phyloP scores from a whole-genome alignment of 2,113 vertebrate genomes.

The Archocentrus centrarchus region DNA sequence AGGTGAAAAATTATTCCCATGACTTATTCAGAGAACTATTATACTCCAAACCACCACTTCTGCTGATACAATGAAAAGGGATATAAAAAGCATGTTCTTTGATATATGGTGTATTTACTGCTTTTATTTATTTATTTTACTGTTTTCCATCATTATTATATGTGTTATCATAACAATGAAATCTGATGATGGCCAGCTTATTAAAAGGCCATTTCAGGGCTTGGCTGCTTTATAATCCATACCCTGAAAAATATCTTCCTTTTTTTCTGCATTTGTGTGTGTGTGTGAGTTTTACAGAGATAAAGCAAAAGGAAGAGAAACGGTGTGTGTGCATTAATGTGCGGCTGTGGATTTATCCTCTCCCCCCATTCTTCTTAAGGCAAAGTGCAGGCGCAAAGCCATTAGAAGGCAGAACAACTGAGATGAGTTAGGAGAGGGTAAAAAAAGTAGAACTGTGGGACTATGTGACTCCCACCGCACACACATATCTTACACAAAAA shows the following conservation, averaged over 20 bases:
- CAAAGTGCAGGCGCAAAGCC: slow-evolving; percentile 43
- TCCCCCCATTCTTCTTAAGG: slow-evolving; percentile 34
- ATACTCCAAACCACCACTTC: slow-evolving; percentile 15
- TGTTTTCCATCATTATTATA: slow-evolving; percentile 34
- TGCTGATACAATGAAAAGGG: slow-evolving; percentile 24
- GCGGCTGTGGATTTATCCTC: slow-evolving; percentile 5
- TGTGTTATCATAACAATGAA: slow-evolving; percentile 27
- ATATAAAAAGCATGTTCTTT: background rate
- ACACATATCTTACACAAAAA: slow-evolving; percentile 3
- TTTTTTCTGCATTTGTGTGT: background rate
- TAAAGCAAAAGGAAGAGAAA: slow-evolving; percentile 26
- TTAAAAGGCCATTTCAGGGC: slow-evolving; percentile 41
- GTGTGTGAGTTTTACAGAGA: slow-evolving; percentile 28
- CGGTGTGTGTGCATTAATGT: slow-evolving; percentile 18
- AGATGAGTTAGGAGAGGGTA: slow-evolving; percentile 16
- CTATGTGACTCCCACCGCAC: slow-evolving; percentile 4
- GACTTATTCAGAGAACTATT: slow-evolving; percentile 47
- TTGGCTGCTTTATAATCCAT: slow-evolving; percentile 33
- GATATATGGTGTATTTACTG: slow-evolving; percentile 19
- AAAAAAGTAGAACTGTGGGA: background rate
- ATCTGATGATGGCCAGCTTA: slow-evolving; percentile 37
- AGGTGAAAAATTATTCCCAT: slow-evolving; percentile 28
- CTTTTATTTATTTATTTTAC: slow-evolving; percentile 5
- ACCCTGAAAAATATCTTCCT: slow-evolving; percentile 25
- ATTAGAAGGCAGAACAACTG: slow-evolving; percentile 36